These are phyloP conservation scores for Podilymbus podiceps DNA, from an alignment of 2,113 vertebrate genomes.

Conservation along the genomic window DNA sequence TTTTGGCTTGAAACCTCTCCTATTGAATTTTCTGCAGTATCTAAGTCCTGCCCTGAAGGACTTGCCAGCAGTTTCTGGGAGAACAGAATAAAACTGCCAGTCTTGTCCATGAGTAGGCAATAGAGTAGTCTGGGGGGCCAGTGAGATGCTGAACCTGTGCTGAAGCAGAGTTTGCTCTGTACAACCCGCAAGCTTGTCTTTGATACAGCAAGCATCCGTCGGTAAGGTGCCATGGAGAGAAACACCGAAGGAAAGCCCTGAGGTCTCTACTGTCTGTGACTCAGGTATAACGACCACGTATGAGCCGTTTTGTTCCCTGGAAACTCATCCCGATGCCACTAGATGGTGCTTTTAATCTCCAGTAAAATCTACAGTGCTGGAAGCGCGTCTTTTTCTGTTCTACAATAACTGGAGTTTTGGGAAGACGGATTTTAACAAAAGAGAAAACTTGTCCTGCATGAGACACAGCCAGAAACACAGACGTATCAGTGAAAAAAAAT, in stretches of 20 bases:
- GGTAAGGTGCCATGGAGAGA: background rate
- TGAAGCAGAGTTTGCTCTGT: background rate
- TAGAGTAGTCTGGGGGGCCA: rapidly evolving
- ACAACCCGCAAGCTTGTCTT: background rate
- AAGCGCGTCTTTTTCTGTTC: rapidly evolving
- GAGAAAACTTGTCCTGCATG: background rate
- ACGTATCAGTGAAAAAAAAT: no score
- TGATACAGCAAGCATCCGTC: background rate
- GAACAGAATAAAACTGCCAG: background rate
- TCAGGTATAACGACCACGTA: background rate
- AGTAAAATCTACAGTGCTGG: background rate
- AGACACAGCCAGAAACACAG: background rate
- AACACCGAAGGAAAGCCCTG: background rate
- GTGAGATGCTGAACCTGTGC: background rate
- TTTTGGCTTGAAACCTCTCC: background rate
- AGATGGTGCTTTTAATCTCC: conserved; percentile 47
- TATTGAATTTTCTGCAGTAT: background rate
- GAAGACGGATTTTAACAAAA: background rate
- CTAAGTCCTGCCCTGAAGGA: background rate
- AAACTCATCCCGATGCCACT: background rate
- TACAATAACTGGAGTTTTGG: rapidly evolving
- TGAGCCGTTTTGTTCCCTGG: background rate
- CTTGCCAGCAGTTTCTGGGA: background rate
- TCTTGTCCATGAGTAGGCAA: background rate
- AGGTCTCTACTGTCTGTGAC: no score